A percentile compares a stretch with the other conserved stretches of the same genome.
Conservation (phyloP, 2,113 vertebrate genomes). For the Puffinus mauretanicus region DNA sequence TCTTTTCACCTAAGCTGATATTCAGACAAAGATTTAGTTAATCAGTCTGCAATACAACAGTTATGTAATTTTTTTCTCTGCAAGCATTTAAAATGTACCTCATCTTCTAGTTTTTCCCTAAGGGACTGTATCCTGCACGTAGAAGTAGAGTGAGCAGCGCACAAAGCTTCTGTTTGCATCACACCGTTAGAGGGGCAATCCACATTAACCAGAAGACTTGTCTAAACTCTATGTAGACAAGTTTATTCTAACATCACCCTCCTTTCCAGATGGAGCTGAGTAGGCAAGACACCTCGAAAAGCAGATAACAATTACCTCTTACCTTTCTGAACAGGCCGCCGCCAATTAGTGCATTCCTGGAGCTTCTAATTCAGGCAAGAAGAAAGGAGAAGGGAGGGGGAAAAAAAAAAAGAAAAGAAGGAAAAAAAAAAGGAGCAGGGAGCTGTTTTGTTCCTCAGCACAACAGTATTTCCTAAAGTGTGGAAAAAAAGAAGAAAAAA, state of each 20-base stretch:
- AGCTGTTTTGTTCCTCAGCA: background rate
- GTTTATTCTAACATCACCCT: background rate
- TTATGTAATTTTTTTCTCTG: background rate
- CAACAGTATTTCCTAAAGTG: conserved; percentile 18
- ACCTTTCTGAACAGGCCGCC: conserved; percentile 59
- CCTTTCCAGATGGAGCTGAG: background rate
- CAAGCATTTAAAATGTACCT: background rate
- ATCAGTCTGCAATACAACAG: background rate
- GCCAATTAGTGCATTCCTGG: conserved; percentile 60
- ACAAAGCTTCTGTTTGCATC: background rate
- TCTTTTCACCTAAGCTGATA: background rate
- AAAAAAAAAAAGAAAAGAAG: too few species aligned
- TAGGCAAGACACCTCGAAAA: conserved; percentile 16
- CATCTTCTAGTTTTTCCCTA: background rate
- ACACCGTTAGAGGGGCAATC: background rate
- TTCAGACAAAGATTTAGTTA: background rate
- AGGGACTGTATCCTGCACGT: background rate
- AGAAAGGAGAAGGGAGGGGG: background rate
- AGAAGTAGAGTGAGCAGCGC: background rate
- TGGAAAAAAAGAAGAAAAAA: background rate
- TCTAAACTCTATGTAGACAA: background rate
- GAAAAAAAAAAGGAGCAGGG: background rate
- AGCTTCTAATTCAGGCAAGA: conserved; percentile 39
- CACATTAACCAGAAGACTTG: background rate
- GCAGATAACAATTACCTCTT: conserved; percentile 50